Evolutionary conservation across 2,113 vertebrate species (phyloP).

Genomic region (Brachyistius frenatus): DNA sequence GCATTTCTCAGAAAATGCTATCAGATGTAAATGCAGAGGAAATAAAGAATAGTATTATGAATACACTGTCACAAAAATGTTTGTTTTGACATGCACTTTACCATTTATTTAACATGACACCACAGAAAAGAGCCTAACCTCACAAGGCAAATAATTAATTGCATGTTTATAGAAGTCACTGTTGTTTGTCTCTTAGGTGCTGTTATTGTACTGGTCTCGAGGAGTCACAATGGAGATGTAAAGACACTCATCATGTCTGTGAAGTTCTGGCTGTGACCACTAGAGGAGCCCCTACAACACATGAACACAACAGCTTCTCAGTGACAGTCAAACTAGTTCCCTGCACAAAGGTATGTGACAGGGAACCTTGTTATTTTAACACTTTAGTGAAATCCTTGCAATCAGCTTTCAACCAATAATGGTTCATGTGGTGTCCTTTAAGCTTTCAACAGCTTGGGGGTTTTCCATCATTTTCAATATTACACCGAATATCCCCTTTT

Average conservation of each 20-base stretch:
- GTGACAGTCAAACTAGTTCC: constrained; percentile 9
- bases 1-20: no score
- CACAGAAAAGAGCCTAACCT: not conserved
- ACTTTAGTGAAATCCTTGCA: constrained; percentile 25
- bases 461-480: constrained; percentile 1
- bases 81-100: not conserved
- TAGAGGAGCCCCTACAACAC: constrained; percentile 79
- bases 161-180: no score
- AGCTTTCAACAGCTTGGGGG: constrained; percentile 23
- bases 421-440: constrained; percentile 18
- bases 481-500: not conserved
- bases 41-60: not conserved
- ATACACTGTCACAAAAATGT: not conserved
- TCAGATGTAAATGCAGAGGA: not conserved
- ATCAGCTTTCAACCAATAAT: constrained; percentile 29
- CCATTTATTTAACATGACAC: not conserved
- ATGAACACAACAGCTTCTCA: constrained; percentile 5
- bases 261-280: constrained; percentile 68
- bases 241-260: not conserved
- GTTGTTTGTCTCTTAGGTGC: not conserved
- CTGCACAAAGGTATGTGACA: not conserved
- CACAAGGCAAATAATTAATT: not conserved
- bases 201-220: no score
- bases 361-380: constrained; percentile 16
- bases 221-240: not conserved